Conservation (phyloP, 2,888 invertebrate genomes). For the Agrochola litura region DNA sequence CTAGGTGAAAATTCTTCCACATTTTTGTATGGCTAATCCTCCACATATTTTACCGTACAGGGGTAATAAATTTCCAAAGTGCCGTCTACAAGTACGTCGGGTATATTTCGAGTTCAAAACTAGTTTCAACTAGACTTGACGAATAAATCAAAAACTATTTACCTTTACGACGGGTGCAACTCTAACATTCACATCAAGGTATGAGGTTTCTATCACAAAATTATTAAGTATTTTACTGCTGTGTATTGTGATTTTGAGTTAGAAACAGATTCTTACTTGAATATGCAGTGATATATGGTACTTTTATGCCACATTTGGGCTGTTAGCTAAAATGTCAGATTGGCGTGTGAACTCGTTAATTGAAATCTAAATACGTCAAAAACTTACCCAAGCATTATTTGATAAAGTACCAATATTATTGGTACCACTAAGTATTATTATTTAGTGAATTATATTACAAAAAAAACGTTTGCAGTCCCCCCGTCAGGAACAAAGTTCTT, state of each 20-base stretch:
- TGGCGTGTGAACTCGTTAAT: not conserved
- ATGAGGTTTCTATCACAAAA: not conserved
- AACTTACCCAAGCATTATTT: not conserved
- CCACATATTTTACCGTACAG: constrained; percentile 51
- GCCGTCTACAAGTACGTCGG: constrained; percentile 21
- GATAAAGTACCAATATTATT: too few species aligned
- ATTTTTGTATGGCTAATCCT: constrained; percentile 51
- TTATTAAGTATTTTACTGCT: not conserved
- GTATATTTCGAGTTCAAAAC: constrained; percentile 55
- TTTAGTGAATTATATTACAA: too few species aligned
- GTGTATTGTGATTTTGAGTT: not conserved
- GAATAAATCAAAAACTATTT: constrained; percentile 49
- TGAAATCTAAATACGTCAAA: not conserved
- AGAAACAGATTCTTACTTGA: not conserved
- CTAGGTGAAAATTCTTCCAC: constrained; percentile 33
- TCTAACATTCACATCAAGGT: not conserved
- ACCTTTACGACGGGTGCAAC: constrained; percentile 19
- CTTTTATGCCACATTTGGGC: not conserved
- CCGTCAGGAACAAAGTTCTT: too few species aligned
- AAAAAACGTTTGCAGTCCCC: too few species aligned
- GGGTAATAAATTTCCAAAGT: constrained; percentile 57
- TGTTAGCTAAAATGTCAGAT: not conserved
- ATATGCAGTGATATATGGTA: not conserved
- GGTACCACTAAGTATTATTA: too few species aligned
- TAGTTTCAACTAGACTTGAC: constrained; percentile 45